phyloP scores from a whole-genome alignment of 1,140 invertebrate species.

The Drosophila teissieri region DNA sequence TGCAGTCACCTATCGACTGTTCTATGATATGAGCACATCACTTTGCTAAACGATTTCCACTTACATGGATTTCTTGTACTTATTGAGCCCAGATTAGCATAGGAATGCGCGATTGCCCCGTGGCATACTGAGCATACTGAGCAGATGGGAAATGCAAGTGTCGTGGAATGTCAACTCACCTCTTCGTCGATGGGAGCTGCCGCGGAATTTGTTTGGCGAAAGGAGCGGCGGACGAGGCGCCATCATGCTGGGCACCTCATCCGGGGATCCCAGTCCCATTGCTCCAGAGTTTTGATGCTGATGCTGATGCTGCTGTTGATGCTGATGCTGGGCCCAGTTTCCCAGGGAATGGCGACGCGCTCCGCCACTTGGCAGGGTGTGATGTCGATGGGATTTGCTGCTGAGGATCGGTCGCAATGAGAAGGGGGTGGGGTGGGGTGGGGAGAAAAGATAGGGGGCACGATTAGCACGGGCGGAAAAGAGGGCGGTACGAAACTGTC shows the following conservation, averaged over 20 bases:
- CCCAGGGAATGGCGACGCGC: constrained; percentile 80
- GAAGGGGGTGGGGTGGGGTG: background rate
- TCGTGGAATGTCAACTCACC: constrained; percentile 63
- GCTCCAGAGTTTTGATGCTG: constrained; percentile 49
- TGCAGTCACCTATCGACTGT: background rate
- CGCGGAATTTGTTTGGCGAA: constrained; percentile 80
- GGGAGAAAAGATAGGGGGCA: constrained; percentile 18
- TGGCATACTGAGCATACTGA: constrained; percentile 3
- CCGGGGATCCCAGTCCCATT: constrained; percentile 66
- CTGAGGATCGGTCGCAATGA: constrained; percentile 8
- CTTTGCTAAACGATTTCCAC: background rate
- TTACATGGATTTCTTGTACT: background rate
- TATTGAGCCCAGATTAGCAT: constrained; percentile 13
- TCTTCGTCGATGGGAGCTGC: constrained; percentile 65
- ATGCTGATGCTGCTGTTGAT: constrained; percentile 48
- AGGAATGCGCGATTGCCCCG: constrained; percentile 17
- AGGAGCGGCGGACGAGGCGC: constrained; percentile 75
- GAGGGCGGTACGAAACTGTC: constrained; percentile 62
- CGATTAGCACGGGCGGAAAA: constrained; percentile 69
- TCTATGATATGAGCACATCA: background rate
- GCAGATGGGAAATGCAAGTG: constrained; percentile 1
- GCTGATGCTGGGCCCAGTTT: constrained; percentile 74
- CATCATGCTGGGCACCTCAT: constrained; percentile 83
- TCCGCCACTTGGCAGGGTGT: constrained; percentile 75
- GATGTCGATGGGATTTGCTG: constrained; percentile 76